phyloP scores from a whole-genome alignment of 2,888 invertebrate genomes.

The Caradrina kadenii region DNA sequence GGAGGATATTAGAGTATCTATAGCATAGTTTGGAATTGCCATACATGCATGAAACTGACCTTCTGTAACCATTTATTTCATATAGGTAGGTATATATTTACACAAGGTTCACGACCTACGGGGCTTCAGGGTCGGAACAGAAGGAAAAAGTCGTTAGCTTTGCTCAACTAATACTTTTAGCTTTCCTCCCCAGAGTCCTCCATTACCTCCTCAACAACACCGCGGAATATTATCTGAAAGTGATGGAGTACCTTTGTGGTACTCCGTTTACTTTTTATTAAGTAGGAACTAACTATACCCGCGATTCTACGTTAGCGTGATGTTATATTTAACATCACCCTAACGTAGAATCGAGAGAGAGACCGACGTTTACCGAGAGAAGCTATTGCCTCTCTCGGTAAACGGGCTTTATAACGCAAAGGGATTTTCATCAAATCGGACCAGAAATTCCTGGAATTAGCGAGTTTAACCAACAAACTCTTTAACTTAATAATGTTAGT shows the following conservation, averaged over 20 bases:
- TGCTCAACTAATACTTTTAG: constrained; percentile 30
- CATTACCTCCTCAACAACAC: neutral
- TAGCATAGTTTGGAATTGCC: too few species aligned
- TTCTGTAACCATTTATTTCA: neutral
- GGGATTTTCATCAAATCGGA: too few species aligned
- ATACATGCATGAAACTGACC: neutral
- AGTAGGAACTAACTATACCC: neutral
- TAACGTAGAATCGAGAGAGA: too few species aligned
- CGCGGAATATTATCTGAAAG: neutral
- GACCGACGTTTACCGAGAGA: too few species aligned
- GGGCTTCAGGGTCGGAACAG: constrained; percentile 21
- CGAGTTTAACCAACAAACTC: too few species aligned
- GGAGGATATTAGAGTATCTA: too few species aligned
- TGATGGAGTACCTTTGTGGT: neutral
- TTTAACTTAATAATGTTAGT: too few species aligned
- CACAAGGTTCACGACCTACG: constrained; percentile 10
- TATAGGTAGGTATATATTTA: constrained; percentile 29
- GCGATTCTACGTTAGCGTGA: too few species aligned
- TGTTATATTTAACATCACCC: too few species aligned
- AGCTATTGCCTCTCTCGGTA: too few species aligned
- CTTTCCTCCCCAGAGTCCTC: constrained; percentile 4
- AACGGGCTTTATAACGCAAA: too few species aligned
- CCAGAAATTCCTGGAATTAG: too few species aligned
- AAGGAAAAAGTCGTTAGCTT: constrained; percentile 25
- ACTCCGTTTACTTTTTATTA: neutral